Conservation (phyloP, 2,888 invertebrate species). For the Harpalus rufipes region DNA sequence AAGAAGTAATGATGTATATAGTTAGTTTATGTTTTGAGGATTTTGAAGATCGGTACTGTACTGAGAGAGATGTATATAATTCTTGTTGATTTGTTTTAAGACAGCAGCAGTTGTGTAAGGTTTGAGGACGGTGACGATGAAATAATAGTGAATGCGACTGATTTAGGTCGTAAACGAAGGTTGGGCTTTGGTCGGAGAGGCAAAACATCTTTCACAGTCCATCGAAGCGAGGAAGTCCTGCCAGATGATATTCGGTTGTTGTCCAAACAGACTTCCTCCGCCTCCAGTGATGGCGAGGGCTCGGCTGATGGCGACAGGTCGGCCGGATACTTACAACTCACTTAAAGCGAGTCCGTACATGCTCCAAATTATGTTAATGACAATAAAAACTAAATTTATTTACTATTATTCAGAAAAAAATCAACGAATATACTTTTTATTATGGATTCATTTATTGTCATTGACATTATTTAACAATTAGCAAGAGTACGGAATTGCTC, state of each 20-base stretch:
- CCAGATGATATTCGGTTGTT: slow-evolving; percentile 88
- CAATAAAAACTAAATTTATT: too few species aligned
- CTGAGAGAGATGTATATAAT: slow-evolving; percentile 40
- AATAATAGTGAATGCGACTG: slow-evolving; percentile 69
- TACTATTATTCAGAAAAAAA: not conserved
- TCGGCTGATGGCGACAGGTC: slow-evolving; percentile 92
- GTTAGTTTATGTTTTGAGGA: not conserved
- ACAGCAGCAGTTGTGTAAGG: slow-evolving; percentile 30
- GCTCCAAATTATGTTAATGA: too few species aligned
- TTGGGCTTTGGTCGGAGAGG: slow-evolving; percentile 97
- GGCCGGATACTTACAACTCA: slow-evolving; percentile 37
- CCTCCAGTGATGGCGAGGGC: slow-evolving; percentile 95
- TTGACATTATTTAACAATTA: not conserved
- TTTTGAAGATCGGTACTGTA: not conserved
- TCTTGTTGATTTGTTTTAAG: slow-evolving; percentile 43
- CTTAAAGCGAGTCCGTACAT: not conserved
- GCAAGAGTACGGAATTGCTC: not conserved
- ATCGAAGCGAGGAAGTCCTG: slow-evolving; percentile 98
- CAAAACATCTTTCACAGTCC: slow-evolving; percentile 97
- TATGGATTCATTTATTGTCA: slow-evolving; percentile 2
- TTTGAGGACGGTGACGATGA: slow-evolving; percentile 29
- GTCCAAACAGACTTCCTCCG: slow-evolving; percentile 90
- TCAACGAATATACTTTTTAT: too few species aligned
- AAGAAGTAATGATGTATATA: slow-evolving; percentile 18
- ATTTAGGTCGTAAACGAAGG: slow-evolving; percentile 93